phyloP scores from a whole-genome alignment of 2,888 invertebrate species.

The Apamea sordens region DNA sequence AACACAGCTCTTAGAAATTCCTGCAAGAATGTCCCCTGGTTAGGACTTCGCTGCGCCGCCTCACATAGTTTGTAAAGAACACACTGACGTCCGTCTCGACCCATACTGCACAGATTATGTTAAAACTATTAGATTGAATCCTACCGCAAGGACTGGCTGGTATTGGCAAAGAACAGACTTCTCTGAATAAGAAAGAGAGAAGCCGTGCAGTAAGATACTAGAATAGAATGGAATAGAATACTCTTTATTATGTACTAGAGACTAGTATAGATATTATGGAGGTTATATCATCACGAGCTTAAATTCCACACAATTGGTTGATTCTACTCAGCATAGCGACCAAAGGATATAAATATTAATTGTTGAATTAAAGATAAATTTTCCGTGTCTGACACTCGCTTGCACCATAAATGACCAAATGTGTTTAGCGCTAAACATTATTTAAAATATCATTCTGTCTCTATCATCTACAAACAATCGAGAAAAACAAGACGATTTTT shows the following conservation, averaged over 20 bases:
- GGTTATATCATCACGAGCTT: not conserved
- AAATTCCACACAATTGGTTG: not conserved
- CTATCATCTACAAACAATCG: not conserved
- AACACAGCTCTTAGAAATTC: slow-evolving; percentile 92
- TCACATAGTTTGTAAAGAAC: slow-evolving; percentile 92
- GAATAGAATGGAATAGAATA: not conserved
- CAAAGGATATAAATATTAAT: not conserved
- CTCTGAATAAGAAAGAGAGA: no score
- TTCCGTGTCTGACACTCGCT: not conserved
- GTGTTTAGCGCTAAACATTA: not conserved
- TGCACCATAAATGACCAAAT: not conserved
- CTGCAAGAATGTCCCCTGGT: slow-evolving; percentile 91
- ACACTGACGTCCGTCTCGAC: slow-evolving; percentile 91
- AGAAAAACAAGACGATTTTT: not conserved
- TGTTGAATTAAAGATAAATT: no score
- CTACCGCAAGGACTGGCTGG: no score
- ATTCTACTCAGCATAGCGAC: not conserved
- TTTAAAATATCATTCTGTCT: not conserved
- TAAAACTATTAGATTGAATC: not conserved
- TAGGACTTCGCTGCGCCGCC: slow-evolving; percentile 81
- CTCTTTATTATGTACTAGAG: no score
- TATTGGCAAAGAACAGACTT: no score
- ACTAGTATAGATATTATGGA: not conserved
- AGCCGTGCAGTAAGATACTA: not conserved
- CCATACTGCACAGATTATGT: slow-evolving; percentile 81